A percentile compares a stretch with the other conserved stretches of the same genome.
Evolutionary conservation across 2,797 vertebrate genomes (phyloP).

Genomic region (Hydrophis major): DNA sequence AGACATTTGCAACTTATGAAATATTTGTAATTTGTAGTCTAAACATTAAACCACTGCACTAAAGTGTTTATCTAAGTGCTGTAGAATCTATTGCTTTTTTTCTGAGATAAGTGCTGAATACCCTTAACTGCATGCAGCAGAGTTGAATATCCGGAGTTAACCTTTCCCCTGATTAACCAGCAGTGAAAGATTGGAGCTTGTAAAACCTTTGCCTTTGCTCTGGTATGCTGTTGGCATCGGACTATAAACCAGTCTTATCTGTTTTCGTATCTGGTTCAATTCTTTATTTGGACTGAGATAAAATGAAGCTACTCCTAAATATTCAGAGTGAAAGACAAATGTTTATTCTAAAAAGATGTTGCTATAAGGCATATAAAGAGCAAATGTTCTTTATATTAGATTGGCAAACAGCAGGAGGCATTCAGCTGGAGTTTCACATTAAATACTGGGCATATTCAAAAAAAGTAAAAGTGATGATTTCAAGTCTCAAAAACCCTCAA

Average conservation of each 20-base stretch:
- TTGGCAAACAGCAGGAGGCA: not conserved
- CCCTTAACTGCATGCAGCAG: conserved; percentile 14
- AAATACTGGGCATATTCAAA: not conserved
- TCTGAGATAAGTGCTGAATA: conserved; percentile 7
- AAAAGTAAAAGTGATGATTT: not conserved
- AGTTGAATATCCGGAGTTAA: conserved; percentile 32
- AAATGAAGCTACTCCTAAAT: not conserved
- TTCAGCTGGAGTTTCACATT: not conserved
- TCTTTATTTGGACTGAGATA: not conserved
- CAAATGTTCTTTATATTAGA: not conserved
- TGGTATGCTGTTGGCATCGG: not conserved
- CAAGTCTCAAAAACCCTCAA: not conserved
- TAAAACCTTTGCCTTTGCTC: not conserved
- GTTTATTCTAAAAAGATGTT: not conserved
- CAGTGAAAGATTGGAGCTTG: not conserved
- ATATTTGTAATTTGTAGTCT: not conserved
- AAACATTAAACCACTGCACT: not conserved
- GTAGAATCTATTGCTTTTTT: conserved; percentile 1
- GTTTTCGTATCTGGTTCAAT: not conserved
- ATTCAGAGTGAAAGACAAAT: not conserved
- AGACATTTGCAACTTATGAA: rapidly evolving
- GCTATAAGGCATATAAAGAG: not conserved
- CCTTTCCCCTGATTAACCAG: conserved; percentile 33
- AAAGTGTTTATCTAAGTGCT: not conserved
- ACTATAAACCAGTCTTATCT: not conserved